Base-by-base conservation (phyloP, 1,140 invertebrate species). In the Drosophila varians region DNA sequence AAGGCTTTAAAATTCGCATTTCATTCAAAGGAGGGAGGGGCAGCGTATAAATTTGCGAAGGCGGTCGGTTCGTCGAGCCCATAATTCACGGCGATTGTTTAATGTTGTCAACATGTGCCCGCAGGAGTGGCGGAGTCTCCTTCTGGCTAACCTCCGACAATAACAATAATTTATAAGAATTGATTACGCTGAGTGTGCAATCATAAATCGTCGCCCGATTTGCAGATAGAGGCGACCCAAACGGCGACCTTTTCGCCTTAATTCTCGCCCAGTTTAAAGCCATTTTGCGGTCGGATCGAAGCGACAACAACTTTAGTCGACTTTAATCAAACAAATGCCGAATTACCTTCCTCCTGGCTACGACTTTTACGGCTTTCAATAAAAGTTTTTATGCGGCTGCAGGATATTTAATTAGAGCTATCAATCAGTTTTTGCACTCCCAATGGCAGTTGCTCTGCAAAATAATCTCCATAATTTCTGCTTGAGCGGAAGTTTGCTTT, bases 131-230 rank as follows among this genome's bases (percentile, higher is more conserved):
- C 23, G 26, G 9, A 23, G 26, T 18, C 26, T 40, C 71, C 40
- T 54, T 51, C 47, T 58, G 69, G 55, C 57, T 42, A 72, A 66
- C 75, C 75, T 69, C 82, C 77, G 69, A 66, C 74, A 77, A 86
- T 86, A 86, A 74, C 80, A 86, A 87, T 86, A 86, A 86, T 82
- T 86, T 86, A 86, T 86, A 80, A 82, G 77, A 86, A 86, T 86
- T 86, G 80, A 86, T 86, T 86, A 82, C 76, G 80, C 80, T 87
- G 80, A 87, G 73, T 87, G 73, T 84, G 79, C 79, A 75, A 74
- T 78, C 79, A 87, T 86, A 86, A 86, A 86, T 86, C 69, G 73
- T 82, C 26, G 64, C 52, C 46, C 48, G 54, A 45, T 42, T 45
- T 40, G 21, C 55, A 62, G 78, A 83, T 83, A 83, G n/a, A 65